Base-by-base conservation (phyloP, 1,140 invertebrate species). In the Hyposmocoma kahamanoa region DNA sequence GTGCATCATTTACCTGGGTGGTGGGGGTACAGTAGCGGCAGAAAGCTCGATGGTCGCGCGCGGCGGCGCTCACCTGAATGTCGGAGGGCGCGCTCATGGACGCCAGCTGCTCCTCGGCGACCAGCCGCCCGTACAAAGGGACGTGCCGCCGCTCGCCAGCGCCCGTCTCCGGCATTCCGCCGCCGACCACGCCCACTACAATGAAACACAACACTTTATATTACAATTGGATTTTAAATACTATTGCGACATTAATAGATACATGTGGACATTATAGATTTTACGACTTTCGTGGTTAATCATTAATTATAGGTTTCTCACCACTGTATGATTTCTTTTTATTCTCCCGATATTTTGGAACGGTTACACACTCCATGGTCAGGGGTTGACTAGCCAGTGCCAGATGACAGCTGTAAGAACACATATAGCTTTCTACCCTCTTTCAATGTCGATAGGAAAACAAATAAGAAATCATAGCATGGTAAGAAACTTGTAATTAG, bases 1-100 rank as follows among this genome's bases (percentile, higher is more conserved):
- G 72, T 84, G 78, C 74, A 74, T 80, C 72, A 83, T 82, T 84
- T 84, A 84, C 81, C 81, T 84, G 68, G 42, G 59, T 63, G 60
- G 72, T 72, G 93, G 74, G 73, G 93, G 87, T 98, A 96, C 60
- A 97, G 92, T 90, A 96, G 97, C 86, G 93, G 92, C 76, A 90
- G 94, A 89, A 96, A 95, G 83, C 94, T 89, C 59, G 94, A 92
- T 82, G 95, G 93, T 93, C 94, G 95, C 60, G 94, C 93, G 80
- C 78, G 53, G 44, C 78, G 74, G 71, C 85, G 84, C 80, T 88
- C 88, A 82, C 87, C 89, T 87, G 85, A 70, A 95, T 94, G 87
- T 95, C 94, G 59, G 92, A 91, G 59, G 91, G 92, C 79, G 91
- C 92, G 62, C 86, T 83, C 77, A 87, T 79, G 60, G 87, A 71